phyloP scores from a whole-genome alignment of 2,797 vertebrate genomes.

The Rachycentron canadum region DNA sequence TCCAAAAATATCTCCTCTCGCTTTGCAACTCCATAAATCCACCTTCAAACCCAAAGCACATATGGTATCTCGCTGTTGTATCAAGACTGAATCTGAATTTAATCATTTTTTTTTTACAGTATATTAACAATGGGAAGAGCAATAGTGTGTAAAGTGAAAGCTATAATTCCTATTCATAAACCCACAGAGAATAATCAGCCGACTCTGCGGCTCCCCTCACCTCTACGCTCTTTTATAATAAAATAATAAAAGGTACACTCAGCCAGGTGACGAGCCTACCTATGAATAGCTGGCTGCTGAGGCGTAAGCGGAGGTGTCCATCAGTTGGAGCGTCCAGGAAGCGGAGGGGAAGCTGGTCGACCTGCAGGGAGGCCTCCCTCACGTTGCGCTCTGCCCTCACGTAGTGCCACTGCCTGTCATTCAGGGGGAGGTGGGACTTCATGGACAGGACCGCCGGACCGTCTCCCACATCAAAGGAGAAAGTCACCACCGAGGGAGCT shows the following conservation, averaged over 20 bases:
- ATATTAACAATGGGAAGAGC: too few species aligned
- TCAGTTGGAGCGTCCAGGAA: constrained; percentile 87
- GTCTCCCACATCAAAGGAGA: constrained; percentile 94
- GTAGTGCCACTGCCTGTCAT: constrained; percentile 97
- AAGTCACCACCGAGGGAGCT: constrained; percentile 92
- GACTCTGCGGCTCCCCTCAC: too few species aligned
- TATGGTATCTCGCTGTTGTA: neutral
- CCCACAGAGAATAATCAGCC: too few species aligned
- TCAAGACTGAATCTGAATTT: neutral
- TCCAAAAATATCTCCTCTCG: neutral
- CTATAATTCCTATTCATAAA: too few species aligned
- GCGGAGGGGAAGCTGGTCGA: constrained; percentile 91
- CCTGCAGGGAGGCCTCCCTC: constrained; percentile 92
- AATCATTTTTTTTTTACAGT: too few species aligned
- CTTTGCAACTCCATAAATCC: neutral
- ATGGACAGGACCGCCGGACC: constrained; percentile 88
- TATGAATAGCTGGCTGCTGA: constrained; percentile 95
- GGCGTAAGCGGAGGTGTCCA: constrained; percentile 91
- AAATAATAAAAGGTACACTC: neutral
- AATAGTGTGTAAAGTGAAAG: too few species aligned
- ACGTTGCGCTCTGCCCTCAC: constrained; percentile 92
- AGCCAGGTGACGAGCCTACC: constrained; percentile 83
- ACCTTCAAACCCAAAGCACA: neutral
- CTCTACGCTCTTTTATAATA: too few species aligned
- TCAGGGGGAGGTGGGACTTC: constrained; percentile 90